Conservation (phyloP, 2,113 vertebrate species). For the Motacilla tschutschensis region DNA sequence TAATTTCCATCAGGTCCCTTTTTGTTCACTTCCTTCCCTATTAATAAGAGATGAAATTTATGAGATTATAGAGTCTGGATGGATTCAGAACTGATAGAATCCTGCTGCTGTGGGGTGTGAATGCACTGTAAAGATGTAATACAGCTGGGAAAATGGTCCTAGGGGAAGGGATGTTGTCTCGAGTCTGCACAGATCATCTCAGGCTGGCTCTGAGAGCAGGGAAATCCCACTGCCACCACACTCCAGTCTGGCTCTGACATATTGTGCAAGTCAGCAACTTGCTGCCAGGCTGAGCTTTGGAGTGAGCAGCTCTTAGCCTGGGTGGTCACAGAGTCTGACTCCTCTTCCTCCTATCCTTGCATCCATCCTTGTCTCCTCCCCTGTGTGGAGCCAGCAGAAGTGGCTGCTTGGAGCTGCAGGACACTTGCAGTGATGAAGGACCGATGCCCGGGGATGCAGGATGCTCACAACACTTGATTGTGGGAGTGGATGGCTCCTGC, state of each 20-base stretch:
- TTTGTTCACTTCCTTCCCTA: constrained; percentile 6
- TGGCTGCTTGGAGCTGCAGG: not conserved
- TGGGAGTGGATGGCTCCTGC: not conserved
- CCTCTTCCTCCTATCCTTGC: not conserved
- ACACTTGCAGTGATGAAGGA: not conserved
- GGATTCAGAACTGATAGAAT: not conserved
- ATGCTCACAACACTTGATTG: not conserved
- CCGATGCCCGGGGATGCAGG: not conserved
- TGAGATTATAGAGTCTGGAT: constrained; percentile 22
- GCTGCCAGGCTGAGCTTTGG: not conserved
- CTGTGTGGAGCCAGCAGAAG: not conserved
- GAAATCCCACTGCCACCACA: not conserved
- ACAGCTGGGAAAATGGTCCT: not conserved
- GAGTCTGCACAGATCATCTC: not conserved
- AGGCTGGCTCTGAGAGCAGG: constrained; percentile 1
- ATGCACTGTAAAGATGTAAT: not conserved
- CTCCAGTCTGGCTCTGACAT: not conserved
- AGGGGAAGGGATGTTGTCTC: not conserved
- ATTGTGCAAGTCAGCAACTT: not conserved
- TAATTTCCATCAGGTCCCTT: constrained; percentile 35
- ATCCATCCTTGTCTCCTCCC: not conserved
- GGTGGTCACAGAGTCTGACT: not conserved
- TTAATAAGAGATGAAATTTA: constrained; percentile 57
- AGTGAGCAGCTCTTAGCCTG: not conserved
- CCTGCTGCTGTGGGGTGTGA: not conserved